Conservation (phyloP, 2,888 invertebrate species). For the Phengaris alcon region DNA sequence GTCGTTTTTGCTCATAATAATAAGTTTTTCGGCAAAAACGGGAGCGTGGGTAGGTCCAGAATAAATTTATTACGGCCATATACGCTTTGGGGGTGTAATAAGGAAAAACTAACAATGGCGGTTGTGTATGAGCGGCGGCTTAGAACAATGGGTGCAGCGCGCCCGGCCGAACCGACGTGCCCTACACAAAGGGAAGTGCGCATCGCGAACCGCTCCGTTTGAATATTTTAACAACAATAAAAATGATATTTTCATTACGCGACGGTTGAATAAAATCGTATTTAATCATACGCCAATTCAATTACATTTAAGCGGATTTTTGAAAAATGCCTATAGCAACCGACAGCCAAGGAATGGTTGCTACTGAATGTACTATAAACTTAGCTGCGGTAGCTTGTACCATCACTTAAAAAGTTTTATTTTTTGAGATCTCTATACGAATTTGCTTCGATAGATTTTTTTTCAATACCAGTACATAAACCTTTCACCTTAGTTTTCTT, state of each 20-base stretch:
- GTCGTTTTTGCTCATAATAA: conserved; percentile 37
- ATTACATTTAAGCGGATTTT: too few species aligned
- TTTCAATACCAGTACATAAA: too few species aligned
- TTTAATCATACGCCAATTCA: too few species aligned
- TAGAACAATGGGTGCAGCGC: conserved; percentile 38
- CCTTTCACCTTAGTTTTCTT: too few species aligned
- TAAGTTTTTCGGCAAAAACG: conserved; percentile 39
- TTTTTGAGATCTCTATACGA: too few species aligned
- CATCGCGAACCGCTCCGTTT: conserved; percentile 23
- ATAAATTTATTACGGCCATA: conserved; percentile 41
- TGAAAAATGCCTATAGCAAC: not conserved
- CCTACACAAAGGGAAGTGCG: conserved; percentile 28
- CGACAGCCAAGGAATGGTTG: not conserved
- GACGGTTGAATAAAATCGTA: conserved; percentile 16
- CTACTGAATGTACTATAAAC: too few species aligned
- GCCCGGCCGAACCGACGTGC: conserved; percentile 26
- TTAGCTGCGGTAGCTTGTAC: too few species aligned
- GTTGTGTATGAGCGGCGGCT: conserved; percentile 38
- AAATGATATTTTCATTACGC: conserved; percentile 23
- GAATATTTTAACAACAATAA: conserved; percentile 31
- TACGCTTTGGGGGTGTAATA: conserved; percentile 38
- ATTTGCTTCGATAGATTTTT: too few species aligned
- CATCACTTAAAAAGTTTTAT: too few species aligned
- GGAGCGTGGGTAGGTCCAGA: conserved; percentile 35
- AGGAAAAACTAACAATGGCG: conserved; percentile 42